phyloP scores from a whole-genome alignment of 1,140 invertebrate genomes.

The Dolichoris vasculosae region DNA sequence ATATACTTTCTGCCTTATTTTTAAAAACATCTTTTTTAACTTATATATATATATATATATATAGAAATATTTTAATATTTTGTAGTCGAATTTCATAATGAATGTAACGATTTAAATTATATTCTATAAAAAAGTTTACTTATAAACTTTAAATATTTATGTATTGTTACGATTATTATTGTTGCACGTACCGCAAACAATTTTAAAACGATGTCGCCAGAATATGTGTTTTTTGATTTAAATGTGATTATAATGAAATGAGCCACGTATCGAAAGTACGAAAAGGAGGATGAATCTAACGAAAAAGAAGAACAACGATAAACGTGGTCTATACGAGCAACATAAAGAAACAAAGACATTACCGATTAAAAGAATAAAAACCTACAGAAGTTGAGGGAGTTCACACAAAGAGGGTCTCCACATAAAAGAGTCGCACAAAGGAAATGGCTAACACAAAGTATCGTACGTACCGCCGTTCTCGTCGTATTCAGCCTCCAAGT shows the following conservation, averaged over 20 bases:
- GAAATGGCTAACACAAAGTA: conserved; percentile 9
- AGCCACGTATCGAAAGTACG: background rate
- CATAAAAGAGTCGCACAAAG: background rate
- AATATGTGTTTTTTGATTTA: background rate
- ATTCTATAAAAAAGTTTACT: too few species aligned
- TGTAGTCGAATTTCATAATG: too few species aligned
- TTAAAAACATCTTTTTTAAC: too few species aligned
- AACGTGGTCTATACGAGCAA: background rate
- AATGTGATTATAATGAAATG: conserved; percentile 13
- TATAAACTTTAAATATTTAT: too few species aligned
- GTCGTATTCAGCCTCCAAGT: conserved; percentile 29
- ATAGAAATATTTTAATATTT: too few species aligned
- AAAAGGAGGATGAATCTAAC: background rate
- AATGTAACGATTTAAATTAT: too few species aligned
- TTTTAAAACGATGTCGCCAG: too few species aligned
- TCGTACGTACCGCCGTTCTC: conserved; percentile 38
- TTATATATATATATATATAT: too few species aligned
- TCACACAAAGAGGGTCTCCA: background rate
- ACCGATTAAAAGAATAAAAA: background rate
- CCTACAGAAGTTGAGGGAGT: background rate
- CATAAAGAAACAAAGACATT: background rate
- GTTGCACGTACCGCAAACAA: too few species aligned
- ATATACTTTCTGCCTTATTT: too few species aligned
- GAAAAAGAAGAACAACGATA: background rate
- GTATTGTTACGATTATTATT: too few species aligned